Conservation (phyloP, 2,797 vertebrate genomes). For the Chiloscyllium punctatum region DNA sequence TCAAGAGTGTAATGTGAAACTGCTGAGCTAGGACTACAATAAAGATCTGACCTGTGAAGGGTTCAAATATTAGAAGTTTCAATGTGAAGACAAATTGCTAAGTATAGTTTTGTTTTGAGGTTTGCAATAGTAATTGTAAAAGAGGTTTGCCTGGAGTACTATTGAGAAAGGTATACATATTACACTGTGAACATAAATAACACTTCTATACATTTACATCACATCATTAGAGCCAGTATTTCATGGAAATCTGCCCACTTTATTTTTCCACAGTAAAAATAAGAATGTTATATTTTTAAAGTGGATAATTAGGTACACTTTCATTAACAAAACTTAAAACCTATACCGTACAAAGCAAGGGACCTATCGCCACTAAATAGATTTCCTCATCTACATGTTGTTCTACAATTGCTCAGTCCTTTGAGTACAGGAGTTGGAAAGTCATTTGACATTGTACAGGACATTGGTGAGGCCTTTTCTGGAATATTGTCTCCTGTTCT, state of each 20-base stretch:
- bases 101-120: background rate
- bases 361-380: too few species aligned
- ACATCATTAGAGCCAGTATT: background rate
- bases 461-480: too few species aligned
- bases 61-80: background rate
- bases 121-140: background rate
- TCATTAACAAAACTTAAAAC: background rate
- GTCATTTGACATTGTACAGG: too few species aligned
- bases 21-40: background rate
- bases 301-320: background rate
- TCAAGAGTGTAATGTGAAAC: background rate
- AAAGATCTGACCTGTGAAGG: background rate
- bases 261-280: background rate
- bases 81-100: background rate
- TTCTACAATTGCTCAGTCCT: too few species aligned
- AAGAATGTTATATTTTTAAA: background rate
- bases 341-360: background rate
- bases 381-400: too few species aligned
- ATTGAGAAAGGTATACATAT: background rate
- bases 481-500: too few species aligned
- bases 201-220: background rate
- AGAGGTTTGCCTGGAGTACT: background rate
- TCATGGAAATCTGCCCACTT: background rate
- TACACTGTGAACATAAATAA: background rate
- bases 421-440: too few species aligned